A percentile compares a stretch with the other conserved stretches of the same genome.
phyloP scores from a whole-genome alignment of 2,797 vertebrate species.

The Aphelocoma californica region DNA sequence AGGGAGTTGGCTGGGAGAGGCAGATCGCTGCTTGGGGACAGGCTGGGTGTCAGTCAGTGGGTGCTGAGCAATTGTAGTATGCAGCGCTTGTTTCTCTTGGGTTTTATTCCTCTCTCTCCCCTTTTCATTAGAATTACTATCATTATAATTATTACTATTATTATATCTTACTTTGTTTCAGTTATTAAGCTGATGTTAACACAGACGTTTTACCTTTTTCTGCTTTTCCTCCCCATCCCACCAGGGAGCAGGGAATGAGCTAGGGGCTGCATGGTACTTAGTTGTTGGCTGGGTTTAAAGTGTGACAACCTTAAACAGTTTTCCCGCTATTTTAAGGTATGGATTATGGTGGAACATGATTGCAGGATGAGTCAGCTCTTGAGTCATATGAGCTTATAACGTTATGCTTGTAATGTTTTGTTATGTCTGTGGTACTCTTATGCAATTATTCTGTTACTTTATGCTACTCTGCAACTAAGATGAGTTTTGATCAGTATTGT shows the following conservation, averaged over 20 bases:
- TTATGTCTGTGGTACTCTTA: not conserved
- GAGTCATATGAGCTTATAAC: not conserved
- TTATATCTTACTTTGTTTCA: not conserved
- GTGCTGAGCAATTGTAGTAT: not conserved
- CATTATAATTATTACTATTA: not conserved
- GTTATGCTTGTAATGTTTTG: not conserved
- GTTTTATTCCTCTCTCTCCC: not conserved
- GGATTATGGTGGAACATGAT: not conserved
- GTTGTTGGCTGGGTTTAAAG: not conserved
- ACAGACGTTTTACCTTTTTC: not conserved
- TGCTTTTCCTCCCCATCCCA: not conserved
- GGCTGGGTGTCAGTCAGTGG: not conserved
- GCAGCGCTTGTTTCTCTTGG: not conserved
- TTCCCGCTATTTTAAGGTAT: not conserved
- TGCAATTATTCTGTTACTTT: not conserved
- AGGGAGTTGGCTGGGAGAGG: not conserved
- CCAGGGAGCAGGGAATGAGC: accelerated
- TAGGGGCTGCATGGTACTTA: not conserved
- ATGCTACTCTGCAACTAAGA: not conserved
- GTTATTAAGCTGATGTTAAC: not conserved
- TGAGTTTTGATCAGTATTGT: not conserved
- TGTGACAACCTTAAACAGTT: not conserved
- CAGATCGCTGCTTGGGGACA: accelerated
- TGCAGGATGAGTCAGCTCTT: not conserved
- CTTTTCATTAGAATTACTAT: not conserved